Evolutionary conservation across 2,113 vertebrate species (phyloP).

Genomic region (Serinus canaria): DNA sequence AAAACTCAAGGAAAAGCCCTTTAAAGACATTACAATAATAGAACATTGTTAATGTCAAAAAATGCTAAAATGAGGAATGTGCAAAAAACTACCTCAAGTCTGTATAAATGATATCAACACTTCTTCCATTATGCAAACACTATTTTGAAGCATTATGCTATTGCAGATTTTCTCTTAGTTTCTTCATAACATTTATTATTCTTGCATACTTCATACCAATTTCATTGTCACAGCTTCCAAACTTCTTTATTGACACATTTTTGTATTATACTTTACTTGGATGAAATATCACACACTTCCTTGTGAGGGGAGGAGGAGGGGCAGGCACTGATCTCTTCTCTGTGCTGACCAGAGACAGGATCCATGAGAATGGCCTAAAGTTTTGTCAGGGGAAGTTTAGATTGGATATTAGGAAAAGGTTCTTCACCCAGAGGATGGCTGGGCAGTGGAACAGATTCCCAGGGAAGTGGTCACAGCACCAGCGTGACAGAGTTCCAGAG

Average conservation of each 20-base stretch:
- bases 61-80: neutral
- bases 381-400: neutral
- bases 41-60: neutral
- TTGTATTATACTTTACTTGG: neutral
- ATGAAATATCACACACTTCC: neutral
- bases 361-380: neutral
- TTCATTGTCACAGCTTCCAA: neutral
- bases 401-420: neutral
- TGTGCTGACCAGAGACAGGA: neutral
- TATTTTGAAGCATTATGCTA: neutral
- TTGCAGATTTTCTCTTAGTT: neutral
- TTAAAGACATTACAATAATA: neutral
- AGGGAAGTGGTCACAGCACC: neutral
- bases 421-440: neutral
- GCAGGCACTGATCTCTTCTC: neutral
- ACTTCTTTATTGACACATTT: neutral
- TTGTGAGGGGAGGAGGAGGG: neutral
- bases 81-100: neutral
- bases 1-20: neutral
- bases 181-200: neutral
- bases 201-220: neutral
- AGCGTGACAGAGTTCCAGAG: neutral
- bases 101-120: neutral
- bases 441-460: neutral
- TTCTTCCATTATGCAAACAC: neutral